Evolutionary conservation across 2,113 vertebrate genomes (phyloP).

Genomic region (Rhinolophus sinicus): DNA sequence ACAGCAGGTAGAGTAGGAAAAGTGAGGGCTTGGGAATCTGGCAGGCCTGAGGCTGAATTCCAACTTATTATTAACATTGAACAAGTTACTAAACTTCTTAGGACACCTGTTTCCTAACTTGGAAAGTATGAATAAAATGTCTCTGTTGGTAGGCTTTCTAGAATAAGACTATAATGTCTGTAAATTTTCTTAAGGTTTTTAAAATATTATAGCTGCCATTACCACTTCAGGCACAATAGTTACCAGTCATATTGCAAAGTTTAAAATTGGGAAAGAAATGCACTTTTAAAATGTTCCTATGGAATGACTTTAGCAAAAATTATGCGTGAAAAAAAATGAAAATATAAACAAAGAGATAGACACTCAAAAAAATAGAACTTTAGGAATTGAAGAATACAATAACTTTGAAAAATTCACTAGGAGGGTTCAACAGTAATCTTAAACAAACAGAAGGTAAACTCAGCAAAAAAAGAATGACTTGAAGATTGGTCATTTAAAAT

Average conservation of each 20-base stretch:
- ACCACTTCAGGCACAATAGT: not conserved
- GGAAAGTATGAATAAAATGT: not conserved
- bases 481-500: not conserved
- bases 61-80: not conserved
- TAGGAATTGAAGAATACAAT: not conserved
- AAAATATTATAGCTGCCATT: not conserved
- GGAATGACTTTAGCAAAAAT: not conserved
- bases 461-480: not conserved
- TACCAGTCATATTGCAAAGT: not conserved
- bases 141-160: not conserved
- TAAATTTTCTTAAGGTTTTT: not conserved
- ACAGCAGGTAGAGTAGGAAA: not conserved
- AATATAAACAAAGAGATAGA: not conserved
- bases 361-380: not conserved
- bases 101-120: not conserved
- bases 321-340: not conserved
- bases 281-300: not conserved
- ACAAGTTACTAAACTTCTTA: not conserved
- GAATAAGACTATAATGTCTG: not conserved
- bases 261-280: not conserved
- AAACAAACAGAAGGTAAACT: not conserved
- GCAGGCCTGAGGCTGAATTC: not conserved
- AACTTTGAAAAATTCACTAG: not conserved
- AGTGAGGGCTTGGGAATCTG: accelerated
- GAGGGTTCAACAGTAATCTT: not conserved